A percentile compares a stretch with the other conserved stretches of the same genome.
phyloP scores from a whole-genome alignment of 2,113 vertebrate genomes.

The Hystrix cristata region DNA sequence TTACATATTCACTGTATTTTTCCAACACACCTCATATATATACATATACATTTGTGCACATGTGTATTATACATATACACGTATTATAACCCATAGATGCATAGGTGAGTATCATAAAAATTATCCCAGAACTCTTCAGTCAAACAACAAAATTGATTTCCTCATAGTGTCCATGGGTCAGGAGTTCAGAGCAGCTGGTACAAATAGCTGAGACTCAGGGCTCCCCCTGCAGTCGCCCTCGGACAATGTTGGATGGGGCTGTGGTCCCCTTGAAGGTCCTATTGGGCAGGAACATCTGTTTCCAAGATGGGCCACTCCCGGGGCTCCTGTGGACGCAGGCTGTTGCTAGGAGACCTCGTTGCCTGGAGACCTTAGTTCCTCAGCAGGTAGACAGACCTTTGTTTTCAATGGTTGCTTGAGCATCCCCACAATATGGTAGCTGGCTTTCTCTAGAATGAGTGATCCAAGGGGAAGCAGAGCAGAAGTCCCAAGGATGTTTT shows the following conservation, averaged over 20 bases:
- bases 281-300: background rate
- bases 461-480: background rate
- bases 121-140: background rate
- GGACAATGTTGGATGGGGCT: background rate
- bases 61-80: background rate
- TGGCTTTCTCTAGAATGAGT: background rate
- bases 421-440: background rate
- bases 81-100: background rate
- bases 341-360: background rate
- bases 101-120: background rate
- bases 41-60: background rate
- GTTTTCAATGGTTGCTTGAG: background rate
- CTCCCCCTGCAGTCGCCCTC: background rate
- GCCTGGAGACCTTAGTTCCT: background rate
- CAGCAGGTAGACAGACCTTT: background rate
- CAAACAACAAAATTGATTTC: background rate
- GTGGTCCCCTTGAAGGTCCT: background rate
- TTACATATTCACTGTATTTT: background rate
- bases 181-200: background rate
- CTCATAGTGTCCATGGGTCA: background rate
- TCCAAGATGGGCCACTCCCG: accelerated
- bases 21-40: background rate
- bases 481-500: background rate
- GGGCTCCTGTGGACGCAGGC: background rate
- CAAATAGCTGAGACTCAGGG: background rate